Base-by-base conservation (phyloP, 1,140 invertebrate genomes). In the Drosophila bipectinata region DNA sequence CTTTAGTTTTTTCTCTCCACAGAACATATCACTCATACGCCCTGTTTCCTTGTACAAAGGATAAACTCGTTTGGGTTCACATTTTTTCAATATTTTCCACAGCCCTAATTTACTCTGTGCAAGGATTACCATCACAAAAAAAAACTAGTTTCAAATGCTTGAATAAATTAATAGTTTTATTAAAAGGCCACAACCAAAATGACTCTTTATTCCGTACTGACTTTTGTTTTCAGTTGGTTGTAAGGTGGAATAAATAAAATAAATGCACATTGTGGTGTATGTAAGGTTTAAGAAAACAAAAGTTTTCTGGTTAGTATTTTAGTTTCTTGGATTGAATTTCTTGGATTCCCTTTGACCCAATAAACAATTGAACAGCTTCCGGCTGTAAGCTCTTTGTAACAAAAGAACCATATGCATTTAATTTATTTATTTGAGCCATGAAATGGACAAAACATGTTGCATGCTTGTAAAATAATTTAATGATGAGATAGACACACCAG, bases 21-120 rank as follows among this genome's bases (percentile, higher is more conserved):
- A n/a, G 37, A 57, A 71, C 68, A 64, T 75, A 82, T 78, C 58
- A 78, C 64, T 66, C 75, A 82, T 87, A 82, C 81, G 82, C 75
- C 72, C 26, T 32, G 67, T 37, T 24, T 8, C 32, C 41, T 15
- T 52, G 62, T 10, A 18, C 7, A 66, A 49, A 73, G 63, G 12
- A 51, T 64, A 47, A 49, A 41, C 63, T 61, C 59, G 41, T 34
- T 64, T 72, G 71, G 74, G 12, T 60, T 74, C 56, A 78, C 60
- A 71, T 87, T 30, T 62, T 77, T 15, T 6, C 0, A 64, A 54
- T 14, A 51, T 37, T 71, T 52, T 45, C 34, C 18, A 21, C 45
- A 14, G 9, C 14, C 62, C 48, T 24, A 37, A 45, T 58, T 47
- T 7, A 12, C 21, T 30, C 9, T 47, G 37, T 55, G 12, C 44